Base-by-base conservation (phyloP, 2,113 vertebrate species). In the Barnardius zonarius region DNA sequence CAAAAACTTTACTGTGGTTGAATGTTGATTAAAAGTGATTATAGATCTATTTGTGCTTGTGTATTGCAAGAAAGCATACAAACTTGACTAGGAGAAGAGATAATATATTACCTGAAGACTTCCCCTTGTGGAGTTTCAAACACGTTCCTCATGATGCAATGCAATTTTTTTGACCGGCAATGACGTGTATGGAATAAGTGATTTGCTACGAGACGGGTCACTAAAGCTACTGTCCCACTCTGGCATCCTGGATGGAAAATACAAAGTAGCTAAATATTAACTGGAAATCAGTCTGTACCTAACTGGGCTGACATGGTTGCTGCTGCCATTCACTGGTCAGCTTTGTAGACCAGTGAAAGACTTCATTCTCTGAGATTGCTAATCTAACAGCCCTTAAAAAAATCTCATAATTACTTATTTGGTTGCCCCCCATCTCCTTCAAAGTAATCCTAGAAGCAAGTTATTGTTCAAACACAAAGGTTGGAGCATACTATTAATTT, bases 251-350 rank as follows among this genome's bases (percentile, higher is more conserved):
- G 6, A 4, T 63, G 54, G 43, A 83, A 88, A 92, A 85, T 33
- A 25, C 18, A 33, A 48, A 70, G 37, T 3, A 57, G n/a, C 4
- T 28, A 75, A 3, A 33, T 3, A 10, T 19, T n/a, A 46, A 11
- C 8, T 81, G 61, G 14, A 9, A 44, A 8, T 68, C 17, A 13
- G 30, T 62, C 19, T 55, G 48, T 66, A 41, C 33, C 28, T n/a
- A 1, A n/a, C 12, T 31, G 13, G n/a, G 37, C 25, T 91, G 75
- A 18, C 20, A 8, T 5, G n/a, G 67, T 30, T 90, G 33, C 5
- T 1, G 2, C 28, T 33, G 27, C 30, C 3, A 3, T 27, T 30
- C n/a, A 28, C 39, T 2, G 4, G 28, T 57, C 9, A 57, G 23
- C n/a, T 90, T 81, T 77, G n/a, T 57, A 77, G 46, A 61, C 35